phyloP scores from a whole-genome alignment of 2,888 invertebrate genomes.

The Brachynemurus nebulosus region DNA sequence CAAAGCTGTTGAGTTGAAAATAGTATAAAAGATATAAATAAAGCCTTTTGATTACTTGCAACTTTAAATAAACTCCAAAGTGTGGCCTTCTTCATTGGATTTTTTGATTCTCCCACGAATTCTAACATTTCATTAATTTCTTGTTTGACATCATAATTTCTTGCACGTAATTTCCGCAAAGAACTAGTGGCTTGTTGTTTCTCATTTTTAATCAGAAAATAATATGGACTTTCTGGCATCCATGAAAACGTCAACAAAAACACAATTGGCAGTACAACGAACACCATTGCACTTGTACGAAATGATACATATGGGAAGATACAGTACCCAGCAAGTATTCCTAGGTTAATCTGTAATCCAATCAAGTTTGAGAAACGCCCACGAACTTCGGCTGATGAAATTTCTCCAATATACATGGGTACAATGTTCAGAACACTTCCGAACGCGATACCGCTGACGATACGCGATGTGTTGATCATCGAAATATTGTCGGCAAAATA shows the following conservation, averaged over 20 bases:
- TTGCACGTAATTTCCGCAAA: slow-evolving; percentile 11
- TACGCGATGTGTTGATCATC: slow-evolving; percentile 32
- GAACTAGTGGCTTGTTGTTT: background rate
- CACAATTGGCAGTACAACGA: slow-evolving; percentile 23
- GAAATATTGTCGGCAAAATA: slow-evolving; percentile 39
- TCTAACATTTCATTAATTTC: too few species aligned
- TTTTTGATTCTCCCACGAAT: too few species aligned
- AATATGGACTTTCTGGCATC: slow-evolving; percentile 8
- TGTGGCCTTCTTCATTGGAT: too few species aligned
- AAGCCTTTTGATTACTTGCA: slow-evolving; percentile 40
- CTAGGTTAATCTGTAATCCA: slow-evolving; percentile 32
- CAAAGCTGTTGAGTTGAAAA: slow-evolving; percentile 33
- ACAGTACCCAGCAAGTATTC: slow-evolving; percentile 33
- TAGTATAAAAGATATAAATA: slow-evolving; percentile 41
- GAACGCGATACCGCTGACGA: slow-evolving; percentile 42
- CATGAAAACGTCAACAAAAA: slow-evolving; percentile 1
- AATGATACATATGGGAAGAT: slow-evolving; percentile 29
- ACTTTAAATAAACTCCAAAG: slow-evolving; percentile 36
- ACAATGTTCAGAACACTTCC: slow-evolving; percentile 20
- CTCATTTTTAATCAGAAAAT: background rate
- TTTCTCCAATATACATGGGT: slow-evolving; percentile 38
- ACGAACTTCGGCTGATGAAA: slow-evolving; percentile 33
- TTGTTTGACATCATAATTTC: slow-evolving; percentile 26
- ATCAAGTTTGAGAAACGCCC: slow-evolving; percentile 36
- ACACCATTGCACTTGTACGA: slow-evolving; percentile 30